A percentile compares a stretch with the other conserved stretches of the same genome.
These are phyloP conservation scores for Porites australiensis DNA, from an alignment of 64 coral and sea anemone genomes.

Conservation along the genomic window DNA sequence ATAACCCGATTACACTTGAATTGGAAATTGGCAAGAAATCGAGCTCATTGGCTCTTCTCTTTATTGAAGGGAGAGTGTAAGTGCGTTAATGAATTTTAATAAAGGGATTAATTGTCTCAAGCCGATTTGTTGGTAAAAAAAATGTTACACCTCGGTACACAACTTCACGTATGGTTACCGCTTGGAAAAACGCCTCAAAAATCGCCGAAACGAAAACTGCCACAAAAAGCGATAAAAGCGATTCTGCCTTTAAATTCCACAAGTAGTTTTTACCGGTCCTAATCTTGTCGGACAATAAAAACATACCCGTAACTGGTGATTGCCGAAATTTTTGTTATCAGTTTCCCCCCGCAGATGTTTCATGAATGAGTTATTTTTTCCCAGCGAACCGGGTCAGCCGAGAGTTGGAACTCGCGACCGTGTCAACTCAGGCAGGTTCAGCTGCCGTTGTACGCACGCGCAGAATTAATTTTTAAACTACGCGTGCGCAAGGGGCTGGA, in stretches of 20 bases:
- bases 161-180: constrained; percentile 68
- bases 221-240: neutral
- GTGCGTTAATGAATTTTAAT: constrained; percentile 98
- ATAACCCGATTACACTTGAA: constrained; percentile 85
- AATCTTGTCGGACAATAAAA: constrained; percentile 62
- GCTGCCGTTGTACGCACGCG: constrained; percentile 92
- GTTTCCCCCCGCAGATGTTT: constrained; percentile 88
- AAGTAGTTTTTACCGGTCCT: neutral
- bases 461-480: constrained; percentile 86
- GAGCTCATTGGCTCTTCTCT: constrained; percentile 46
- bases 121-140: constrained; percentile 86
- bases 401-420: constrained; percentile 78
- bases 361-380: constrained; percentile 94
- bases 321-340: constrained; percentile 85
- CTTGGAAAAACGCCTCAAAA: constrained; percentile 51
- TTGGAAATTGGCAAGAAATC: constrained; percentile 60
- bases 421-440: constrained; percentile 94
- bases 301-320: constrained; percentile 88
- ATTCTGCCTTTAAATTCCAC: constrained; percentile 17
- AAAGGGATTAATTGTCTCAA: constrained; percentile 90
- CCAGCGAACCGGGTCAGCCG: constrained; percentile 65
- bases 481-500: constrained; percentile 86
- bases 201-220: neutral
- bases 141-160: constrained; percentile 92
- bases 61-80: constrained; percentile 82